A percentile compares a stretch with the other conserved stretches of the same genome.
phyloP scores from a whole-genome alignment of 2,113 vertebrate species.

The Cryptotis parvus region DNA sequence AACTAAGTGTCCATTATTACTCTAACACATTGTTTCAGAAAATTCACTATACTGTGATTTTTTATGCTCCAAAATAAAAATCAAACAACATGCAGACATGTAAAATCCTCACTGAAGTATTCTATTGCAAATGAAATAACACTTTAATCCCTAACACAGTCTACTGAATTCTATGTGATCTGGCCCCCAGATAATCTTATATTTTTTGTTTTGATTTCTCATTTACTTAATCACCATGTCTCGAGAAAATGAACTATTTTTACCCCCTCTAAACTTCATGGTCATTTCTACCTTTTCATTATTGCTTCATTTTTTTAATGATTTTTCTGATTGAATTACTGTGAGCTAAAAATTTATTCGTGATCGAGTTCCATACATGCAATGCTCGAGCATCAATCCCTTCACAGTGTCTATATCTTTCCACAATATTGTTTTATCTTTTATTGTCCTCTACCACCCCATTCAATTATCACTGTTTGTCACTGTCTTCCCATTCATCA shows the following conservation, averaged over 20 bases:
- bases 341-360: too few species aligned
- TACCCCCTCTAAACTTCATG: background rate
- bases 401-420: too few species aligned
- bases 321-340: too few species aligned
- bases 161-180: background rate
- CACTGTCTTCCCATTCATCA: too few species aligned
- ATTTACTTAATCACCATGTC: background rate
- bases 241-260: background rate
- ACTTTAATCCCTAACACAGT: background rate
- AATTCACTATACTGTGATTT: background rate
- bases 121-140: background rate
- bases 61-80: constrained; percentile 17
- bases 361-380: too few species aligned
- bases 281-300: background rate
- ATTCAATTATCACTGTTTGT: too few species aligned
- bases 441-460: background rate
- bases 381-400: too few species aligned
- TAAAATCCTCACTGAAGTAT: background rate
- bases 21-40: background rate
- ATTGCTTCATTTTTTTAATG: background rate
- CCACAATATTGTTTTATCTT: background rate
- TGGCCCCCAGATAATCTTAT: background rate
- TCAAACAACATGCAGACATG: background rate
- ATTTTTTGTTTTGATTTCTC: constrained; percentile 21
- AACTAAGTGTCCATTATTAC: constrained; percentile 3